These are phyloP conservation scores for Nycticorax nycticorax DNA, from an alignment of 2,113 vertebrate species.

Conservation along the genomic window DNA sequence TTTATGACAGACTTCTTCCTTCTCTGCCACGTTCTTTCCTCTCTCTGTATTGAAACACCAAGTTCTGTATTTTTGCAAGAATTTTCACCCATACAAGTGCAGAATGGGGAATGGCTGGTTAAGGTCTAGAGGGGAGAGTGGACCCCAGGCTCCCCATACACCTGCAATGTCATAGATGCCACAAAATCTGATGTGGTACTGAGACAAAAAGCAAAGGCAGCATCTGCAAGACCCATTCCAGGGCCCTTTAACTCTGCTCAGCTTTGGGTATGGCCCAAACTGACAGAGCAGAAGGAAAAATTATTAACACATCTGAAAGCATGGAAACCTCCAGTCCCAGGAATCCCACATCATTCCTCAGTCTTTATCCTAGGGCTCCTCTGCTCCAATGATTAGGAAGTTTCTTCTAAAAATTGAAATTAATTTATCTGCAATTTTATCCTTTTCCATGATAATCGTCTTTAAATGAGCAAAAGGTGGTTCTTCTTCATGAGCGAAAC, in stretches of 20 bases:
- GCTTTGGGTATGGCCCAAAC: neutral
- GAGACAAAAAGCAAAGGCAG: neutral
- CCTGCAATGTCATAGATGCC: neutral
- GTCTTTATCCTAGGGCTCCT: neutral
- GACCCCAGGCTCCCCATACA: neutral
- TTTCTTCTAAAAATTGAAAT: neutral
- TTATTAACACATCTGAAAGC: neutral
- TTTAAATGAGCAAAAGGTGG: neutral
- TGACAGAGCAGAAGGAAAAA: neutral
- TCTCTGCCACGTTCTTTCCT: neutral
- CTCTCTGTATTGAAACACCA: neutral
- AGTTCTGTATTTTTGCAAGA: neutral
- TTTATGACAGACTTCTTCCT: neutral
- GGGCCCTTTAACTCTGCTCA: neutral
- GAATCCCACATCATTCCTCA: neutral
- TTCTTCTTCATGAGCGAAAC: neutral
- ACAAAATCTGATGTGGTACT: rapidly evolving
- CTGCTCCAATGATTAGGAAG: neutral
- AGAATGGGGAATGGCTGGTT: neutral
- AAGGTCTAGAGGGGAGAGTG: rapidly evolving
- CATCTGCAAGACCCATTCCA: neutral
- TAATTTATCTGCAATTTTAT: neutral
- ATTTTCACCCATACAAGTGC: neutral
- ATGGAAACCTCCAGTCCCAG: neutral
- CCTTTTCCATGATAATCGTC: neutral